A percentile compares a stretch with the other conserved stretches of the same genome.
phyloP scores from a whole-genome alignment of 1,140 invertebrate species.

The Brachionus manjavacas region DNA sequence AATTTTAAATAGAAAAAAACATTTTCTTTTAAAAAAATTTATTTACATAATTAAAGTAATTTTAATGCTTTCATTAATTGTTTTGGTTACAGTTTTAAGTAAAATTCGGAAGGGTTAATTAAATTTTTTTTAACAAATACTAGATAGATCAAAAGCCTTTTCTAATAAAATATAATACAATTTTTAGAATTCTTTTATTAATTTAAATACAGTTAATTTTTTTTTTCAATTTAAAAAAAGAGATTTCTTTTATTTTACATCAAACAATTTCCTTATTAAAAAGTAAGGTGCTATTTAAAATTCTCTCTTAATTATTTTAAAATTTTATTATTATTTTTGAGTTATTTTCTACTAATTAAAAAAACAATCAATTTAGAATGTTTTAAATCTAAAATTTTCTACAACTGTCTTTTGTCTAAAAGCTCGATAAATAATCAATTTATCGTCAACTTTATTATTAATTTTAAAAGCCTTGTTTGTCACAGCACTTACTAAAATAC shows the following conservation, averaged over 20 bases:
- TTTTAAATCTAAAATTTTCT: not conserved
- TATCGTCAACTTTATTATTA: slow-evolving; percentile 1
- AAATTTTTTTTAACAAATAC: not conserved
- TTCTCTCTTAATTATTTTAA: no score
- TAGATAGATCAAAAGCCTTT: no score
- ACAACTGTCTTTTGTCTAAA: not conserved
- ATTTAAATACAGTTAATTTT: no score
- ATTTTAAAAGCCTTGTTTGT: slow-evolving; percentile 58
- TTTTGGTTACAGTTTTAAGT: not conserved
- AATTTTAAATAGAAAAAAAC: not conserved
- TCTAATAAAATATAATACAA: no score
- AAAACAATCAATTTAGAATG: no score
- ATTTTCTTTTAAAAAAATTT: not conserved
- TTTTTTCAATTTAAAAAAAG: no score
- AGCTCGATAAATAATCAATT: slow-evolving; percentile 2
- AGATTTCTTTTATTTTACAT: no score
- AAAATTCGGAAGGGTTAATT: not conserved
- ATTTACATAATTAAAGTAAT: not conserved
- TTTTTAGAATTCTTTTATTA: no score
- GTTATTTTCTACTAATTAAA: no score
- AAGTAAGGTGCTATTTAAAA: no score
- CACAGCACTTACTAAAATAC: slow-evolving; percentile 66
- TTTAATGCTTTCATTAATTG: not conserved
- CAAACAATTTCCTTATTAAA: no score
- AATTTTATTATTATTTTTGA: no score